phyloP scores from a whole-genome alignment of 2,113 vertebrate genomes.

The Chelonoidis abingdonii region DNA sequence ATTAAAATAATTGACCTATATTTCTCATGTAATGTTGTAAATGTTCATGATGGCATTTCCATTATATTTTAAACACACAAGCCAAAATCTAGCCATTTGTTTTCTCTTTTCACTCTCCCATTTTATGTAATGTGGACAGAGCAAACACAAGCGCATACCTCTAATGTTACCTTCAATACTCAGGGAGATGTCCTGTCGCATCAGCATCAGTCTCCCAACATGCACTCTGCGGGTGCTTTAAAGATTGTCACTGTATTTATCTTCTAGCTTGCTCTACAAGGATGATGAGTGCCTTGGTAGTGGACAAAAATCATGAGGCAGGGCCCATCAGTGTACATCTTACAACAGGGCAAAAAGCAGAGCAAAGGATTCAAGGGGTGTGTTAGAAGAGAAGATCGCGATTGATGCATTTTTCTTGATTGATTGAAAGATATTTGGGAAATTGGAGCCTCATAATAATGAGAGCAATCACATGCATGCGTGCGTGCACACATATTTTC shows the following conservation, averaged over 20 bases:
- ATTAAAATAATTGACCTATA: too few species aligned
- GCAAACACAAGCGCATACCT: background rate
- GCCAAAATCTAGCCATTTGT: background rate
- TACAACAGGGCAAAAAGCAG: conserved; percentile 79
- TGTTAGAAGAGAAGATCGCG: conserved; percentile 24
- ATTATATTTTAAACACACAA: background rate
- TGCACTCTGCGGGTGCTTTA: background rate
- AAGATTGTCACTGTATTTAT: background rate
- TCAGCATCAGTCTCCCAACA: background rate
- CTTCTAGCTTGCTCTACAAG: conserved; percentile 94
- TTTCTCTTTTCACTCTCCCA: too few species aligned
- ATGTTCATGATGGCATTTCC: background rate
- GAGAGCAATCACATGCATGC: background rate
- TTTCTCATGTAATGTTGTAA: background rate
- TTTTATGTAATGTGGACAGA: background rate
- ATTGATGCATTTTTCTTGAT: background rate
- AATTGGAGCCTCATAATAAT: conserved; percentile 23
- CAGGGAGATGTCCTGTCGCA: background rate
- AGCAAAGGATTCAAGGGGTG: conserved; percentile 1
- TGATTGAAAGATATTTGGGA: background rate
- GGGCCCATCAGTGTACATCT: conserved; percentile 86
- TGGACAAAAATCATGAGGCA: conserved; percentile 89
- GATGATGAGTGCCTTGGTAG: conserved; percentile 94
- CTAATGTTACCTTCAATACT: background rate
- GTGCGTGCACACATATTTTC: background rate